Evolutionary conservation across 2,113 vertebrate species (phyloP).

Genomic region (Heterochromis multidens): DNA sequence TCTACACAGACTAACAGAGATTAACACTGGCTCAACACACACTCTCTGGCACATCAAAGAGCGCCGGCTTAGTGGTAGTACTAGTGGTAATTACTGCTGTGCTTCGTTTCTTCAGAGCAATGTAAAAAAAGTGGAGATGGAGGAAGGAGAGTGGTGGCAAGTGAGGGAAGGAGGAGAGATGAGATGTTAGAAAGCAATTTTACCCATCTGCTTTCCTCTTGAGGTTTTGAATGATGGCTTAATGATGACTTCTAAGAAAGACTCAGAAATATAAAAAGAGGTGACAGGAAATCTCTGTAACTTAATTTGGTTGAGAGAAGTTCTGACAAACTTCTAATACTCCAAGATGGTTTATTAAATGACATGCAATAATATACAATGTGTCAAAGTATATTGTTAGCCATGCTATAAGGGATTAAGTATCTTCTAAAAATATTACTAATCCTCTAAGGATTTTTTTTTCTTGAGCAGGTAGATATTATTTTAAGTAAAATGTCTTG

Average conservation of each 20-base stretch:
- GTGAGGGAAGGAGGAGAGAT: background rate
- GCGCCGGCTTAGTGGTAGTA: constrained; percentile 38
- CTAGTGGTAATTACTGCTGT: constrained; percentile 65
- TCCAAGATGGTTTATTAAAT: background rate
- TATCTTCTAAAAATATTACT: background rate
- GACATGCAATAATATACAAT: background rate
- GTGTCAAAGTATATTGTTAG: background rate
- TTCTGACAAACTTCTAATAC: background rate
- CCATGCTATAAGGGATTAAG: background rate
- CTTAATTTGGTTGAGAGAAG: background rate
- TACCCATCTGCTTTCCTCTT: background rate
- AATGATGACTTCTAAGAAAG: constrained; percentile 12
- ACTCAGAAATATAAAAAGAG: background rate
- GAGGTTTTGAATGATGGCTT: background rate
- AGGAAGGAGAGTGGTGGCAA: background rate
- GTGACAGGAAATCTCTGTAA: background rate
- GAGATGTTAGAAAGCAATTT: constrained; percentile 10
- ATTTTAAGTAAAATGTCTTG: background rate
- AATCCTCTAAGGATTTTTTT: background rate
- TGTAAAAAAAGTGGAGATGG: background rate
- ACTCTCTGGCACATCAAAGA: constrained; percentile 66
- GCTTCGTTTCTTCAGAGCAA: constrained; percentile 50
- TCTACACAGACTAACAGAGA: constrained; percentile 63
- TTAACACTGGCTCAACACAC: constrained; percentile 67
- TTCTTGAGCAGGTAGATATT: background rate